phyloP scores from a whole-genome alignment of 92 coral and sea anemone species.

The Isaurus tuberculatus region DNA sequence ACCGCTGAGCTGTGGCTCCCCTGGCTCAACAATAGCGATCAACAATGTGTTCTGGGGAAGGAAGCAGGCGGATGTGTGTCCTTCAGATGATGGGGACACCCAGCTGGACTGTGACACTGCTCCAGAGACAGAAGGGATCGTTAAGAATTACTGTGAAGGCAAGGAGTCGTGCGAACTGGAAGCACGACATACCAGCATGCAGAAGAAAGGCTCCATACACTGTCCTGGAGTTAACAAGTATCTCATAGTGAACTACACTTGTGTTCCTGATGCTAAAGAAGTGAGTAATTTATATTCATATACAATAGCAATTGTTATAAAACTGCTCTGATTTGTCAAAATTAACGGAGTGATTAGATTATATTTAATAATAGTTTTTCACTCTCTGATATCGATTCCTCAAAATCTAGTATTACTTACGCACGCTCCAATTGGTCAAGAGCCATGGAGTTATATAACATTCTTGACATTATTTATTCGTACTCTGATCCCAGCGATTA shows the following conservation, averaged over 20 bases:
- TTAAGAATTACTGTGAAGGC: constrained; percentile 94
- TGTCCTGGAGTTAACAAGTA: constrained; percentile 98
- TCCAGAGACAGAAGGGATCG: constrained; percentile 96
- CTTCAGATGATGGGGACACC: constrained; percentile 97
- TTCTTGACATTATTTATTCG: too few relatives aligned
- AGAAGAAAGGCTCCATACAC: constrained; percentile 76
- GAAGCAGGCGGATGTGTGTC: constrained; percentile 79
- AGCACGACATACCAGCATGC: constrained; percentile 91
- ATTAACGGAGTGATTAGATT: too few relatives aligned
- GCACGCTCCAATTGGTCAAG: too few relatives aligned
- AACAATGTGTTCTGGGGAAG: constrained; percentile 99
- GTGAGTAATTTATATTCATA: constrained; percentile 12
- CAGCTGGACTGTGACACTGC: constrained; percentile 90
- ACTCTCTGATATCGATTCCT: too few relatives aligned
- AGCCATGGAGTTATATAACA: too few relatives aligned
- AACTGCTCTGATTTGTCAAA: too few relatives aligned
- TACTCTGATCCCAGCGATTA: too few relatives aligned
- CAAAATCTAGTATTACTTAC: too few relatives aligned
- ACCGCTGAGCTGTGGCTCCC: constrained; percentile 95
- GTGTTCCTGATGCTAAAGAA: constrained; percentile 98
- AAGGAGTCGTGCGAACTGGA: constrained; percentile 95
- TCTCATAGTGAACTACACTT: constrained; percentile 90
- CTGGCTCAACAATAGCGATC: constrained; percentile 95
- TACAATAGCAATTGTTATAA: too few relatives aligned
- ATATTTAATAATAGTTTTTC: too few relatives aligned